Conservation (phyloP, 2,113 vertebrate species). For the Phyllostomus hastatus region DNA sequence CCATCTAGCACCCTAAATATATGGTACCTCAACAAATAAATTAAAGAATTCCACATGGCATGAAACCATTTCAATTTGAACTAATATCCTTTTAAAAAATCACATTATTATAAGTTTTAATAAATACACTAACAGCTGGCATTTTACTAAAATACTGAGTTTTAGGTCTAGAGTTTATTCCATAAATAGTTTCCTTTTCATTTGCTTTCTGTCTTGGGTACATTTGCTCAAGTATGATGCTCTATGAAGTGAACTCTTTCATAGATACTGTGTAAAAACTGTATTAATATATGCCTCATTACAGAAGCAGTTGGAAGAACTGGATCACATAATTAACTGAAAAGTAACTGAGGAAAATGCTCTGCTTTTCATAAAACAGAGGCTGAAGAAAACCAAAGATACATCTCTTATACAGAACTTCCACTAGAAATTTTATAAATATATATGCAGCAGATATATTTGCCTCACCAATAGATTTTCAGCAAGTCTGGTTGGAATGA, state of each 20-base stretch:
- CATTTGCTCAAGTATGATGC: constrained; percentile 57
- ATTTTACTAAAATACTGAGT: constrained; percentile 71
- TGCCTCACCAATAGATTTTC: constrained; percentile 70
- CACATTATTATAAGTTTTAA: constrained; percentile 77
- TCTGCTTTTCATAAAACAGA: constrained; percentile 40
- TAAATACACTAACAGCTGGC: constrained; percentile 80
- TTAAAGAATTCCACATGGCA: constrained; percentile 82
- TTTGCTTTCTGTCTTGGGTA: constrained; percentile 65
- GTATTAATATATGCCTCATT: constrained; percentile 49
- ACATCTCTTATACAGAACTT: constrained; percentile 52
- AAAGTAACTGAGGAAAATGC: constrained; percentile 60
- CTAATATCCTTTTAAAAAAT: constrained; percentile 71
- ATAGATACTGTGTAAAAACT: constrained; percentile 32
- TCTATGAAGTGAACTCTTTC: constrained; percentile 51
- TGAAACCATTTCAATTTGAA: constrained; percentile 75
- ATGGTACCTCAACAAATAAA: constrained; percentile 84
- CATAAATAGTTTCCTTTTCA: constrained; percentile 69
- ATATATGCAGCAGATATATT: constrained; percentile 57
- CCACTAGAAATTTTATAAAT: constrained; percentile 57
- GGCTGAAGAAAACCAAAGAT: constrained; percentile 53
- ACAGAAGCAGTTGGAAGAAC: constrained; percentile 66
- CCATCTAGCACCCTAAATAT: constrained; percentile 81
- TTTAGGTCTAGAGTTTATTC: constrained; percentile 60
- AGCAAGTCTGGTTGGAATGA: constrained; percentile 74
- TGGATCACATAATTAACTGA: constrained; percentile 67